Base-by-base conservation (phyloP, 2,888 invertebrate genomes). In the Tiliacea aurago region DNA sequence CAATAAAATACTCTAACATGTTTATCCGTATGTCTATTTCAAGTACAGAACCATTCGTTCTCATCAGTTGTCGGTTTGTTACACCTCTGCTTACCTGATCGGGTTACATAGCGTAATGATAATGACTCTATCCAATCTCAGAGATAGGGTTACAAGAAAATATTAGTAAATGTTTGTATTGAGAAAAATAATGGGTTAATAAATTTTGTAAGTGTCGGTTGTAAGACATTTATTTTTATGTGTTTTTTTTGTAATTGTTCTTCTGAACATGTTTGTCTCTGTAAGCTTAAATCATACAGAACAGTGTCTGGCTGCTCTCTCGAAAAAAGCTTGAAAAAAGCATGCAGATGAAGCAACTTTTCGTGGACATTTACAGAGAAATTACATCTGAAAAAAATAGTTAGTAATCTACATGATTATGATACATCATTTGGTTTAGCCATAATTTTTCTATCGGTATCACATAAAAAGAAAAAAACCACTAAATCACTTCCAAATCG, bases 1-100 rank as follows among this genome's bases (percentile, higher is more conserved):
- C 73, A 73, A 82, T 88, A 88, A 88, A 90, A 86, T 86, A 84
- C 77, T 70, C 43, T 70, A 88, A 90, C 90, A 87, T 73, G 87
- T 90, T 87, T 87, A 87, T 89, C 85, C 85, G 63, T 84, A 15
- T 73, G 86, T 80, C 82, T 64, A 65, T 85, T 71, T 61, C 80
- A 83, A 64, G 78, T 85, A 76, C 62, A 79, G 73, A 85, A 84
- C 85, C 82, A 88, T 86, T 84, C 78, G 64, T 86, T 86, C 83
- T 67, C 80, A 86, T 85, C 85, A 83, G 61, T 74, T 70, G 82
- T 71, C 73, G 53, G 73, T 77, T 76, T 71, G 78, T 75, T 80
- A 69, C 64, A 80, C 76, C 72, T 83, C 83, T 82, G 78, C 59
- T 69, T 28, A 69, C 67, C n/a, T 78, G 85, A 74, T 89, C 86